Evolutionary conservation across 2,113 vertebrate genomes (phyloP).

Genomic region (Tichodroma muraria): DNA sequence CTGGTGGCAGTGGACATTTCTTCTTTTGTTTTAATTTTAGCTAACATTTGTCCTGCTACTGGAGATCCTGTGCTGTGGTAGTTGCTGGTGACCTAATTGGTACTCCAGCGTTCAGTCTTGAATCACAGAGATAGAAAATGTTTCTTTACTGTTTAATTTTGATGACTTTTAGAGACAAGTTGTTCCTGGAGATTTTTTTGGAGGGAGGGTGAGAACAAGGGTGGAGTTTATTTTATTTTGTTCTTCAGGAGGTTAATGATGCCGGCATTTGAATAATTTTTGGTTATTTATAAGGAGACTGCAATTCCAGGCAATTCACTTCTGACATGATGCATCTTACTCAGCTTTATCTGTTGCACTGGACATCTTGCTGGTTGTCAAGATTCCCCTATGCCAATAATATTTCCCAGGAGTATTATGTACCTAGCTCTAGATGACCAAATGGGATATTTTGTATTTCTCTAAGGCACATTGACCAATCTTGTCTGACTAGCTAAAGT

Average conservation of each 20-base stretch:
- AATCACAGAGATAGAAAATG: background rate
- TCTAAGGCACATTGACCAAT: background rate
- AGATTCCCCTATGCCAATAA: background rate
- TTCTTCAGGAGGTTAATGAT: background rate
- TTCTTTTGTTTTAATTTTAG: background rate
- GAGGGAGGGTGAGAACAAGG: accelerated
- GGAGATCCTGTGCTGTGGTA: background rate
- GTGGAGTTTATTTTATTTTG: background rate
- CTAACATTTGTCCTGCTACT: background rate
- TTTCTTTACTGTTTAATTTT: background rate
- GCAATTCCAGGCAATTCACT: background rate
- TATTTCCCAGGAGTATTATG: background rate
- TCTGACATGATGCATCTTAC: background rate
- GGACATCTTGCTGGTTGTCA: background rate
- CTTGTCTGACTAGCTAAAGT: background rate
- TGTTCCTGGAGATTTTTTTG: background rate
- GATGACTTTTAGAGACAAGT: background rate
- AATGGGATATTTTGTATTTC: background rate
- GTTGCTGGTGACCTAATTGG: background rate
- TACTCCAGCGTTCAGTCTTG: background rate
- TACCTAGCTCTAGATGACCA: background rate
- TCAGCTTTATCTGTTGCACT: background rate
- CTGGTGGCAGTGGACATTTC: background rate
- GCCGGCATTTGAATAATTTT: background rate
- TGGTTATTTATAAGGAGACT: background rate